Percentiles rank a stretch among this genome's conserved stretches.
Conservation (phyloP, 2,888 invertebrate genomes). For the Sisyra terminalis region DNA sequence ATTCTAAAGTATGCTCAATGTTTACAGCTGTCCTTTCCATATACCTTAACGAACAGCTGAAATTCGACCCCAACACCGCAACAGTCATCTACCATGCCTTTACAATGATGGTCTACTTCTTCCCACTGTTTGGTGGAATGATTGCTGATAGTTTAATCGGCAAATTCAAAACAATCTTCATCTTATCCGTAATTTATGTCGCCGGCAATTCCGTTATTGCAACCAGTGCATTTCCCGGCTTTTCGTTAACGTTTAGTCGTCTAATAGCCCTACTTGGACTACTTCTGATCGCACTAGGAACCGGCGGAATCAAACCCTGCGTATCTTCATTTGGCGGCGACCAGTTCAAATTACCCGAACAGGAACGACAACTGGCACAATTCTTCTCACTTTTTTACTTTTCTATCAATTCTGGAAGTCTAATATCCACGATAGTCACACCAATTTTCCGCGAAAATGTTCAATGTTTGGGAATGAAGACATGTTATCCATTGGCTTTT, state of each 20-base stretch:
- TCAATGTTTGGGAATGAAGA: slow-evolving; percentile 55
- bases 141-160: slow-evolving; percentile 66
- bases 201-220: slow-evolving; percentile 52
- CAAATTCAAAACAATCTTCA: slow-evolving; percentile 63
- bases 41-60: slow-evolving; percentile 52
- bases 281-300: slow-evolving; percentile 43
- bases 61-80: slow-evolving; percentile 45
- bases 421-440: slow-evolving; percentile 75
- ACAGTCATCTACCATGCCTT: slow-evolving; percentile 65
- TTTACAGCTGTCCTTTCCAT: slow-evolving; percentile 69
- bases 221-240: slow-evolving; percentile 37
- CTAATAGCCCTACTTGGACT: slow-evolving; percentile 19
- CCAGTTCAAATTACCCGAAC: slow-evolving; percentile 41
- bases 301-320: slow-evolving; percentile 55
- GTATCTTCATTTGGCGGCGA: slow-evolving; percentile 54
- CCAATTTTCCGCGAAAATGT: slow-evolving; percentile 71
- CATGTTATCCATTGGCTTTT: slow-evolving; percentile 76
- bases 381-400: slow-evolving; percentile 95
- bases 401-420: slow-evolving; percentile 79
- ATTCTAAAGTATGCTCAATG: too few relatives aligned
- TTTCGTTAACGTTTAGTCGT: slow-evolving; percentile 26
- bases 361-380: slow-evolving; percentile 57
- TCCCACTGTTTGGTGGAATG: slow-evolving; percentile 57
- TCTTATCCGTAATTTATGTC: slow-evolving; percentile 56
- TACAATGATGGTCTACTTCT: slow-evolving; percentile 59